Base-by-base conservation (phyloP, 2,113 vertebrate species). In the Calyptomena viridis region DNA sequence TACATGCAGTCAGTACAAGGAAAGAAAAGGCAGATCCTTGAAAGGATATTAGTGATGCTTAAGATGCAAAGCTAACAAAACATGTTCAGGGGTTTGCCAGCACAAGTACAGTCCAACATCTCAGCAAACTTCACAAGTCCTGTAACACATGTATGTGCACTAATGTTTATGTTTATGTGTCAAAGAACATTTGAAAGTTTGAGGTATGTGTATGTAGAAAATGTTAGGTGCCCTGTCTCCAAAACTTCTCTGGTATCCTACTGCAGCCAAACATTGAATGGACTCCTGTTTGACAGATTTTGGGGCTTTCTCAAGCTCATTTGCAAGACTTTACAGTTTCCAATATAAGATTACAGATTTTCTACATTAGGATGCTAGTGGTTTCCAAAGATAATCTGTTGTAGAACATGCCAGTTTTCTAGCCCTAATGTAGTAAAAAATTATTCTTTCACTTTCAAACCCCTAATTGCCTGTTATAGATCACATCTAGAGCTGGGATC, bases 91-190 rank as follows among this genome's bases (percentile, higher is more conserved):
- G 68, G 4, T 47, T 82, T 90, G 50, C 42, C 46, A 83, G 46
- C 19, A 40, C 49, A 68, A 60, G 33, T 6, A 59, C 27, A 56
- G 47, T n/a, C 19, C 2, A 4, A 14, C 23, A n/a, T 17, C 40
- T 23, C 67, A 87, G 37, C 21, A 76, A 80, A 28, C 21, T 56
- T 72, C 31, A 21, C 2, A 1, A 46, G 8, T 52, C 24, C 30
- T 63, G 42, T 31, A 68, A 64, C 15, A 67, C 4, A 4, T 7
- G 20, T 9, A 30, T 3, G 1, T 27, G 12, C 2, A 0, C 33
- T 56, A 59, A 23, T 15, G 20, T 6, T 18, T 8, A 9, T 3
- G 5, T 50, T 30, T 39, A 74, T n/a, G 23, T n/a, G n/a, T n/a
- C 44, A 42, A 39, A 76, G 27, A 22, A 75, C 1, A 0, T 63